Evolutionary conservation across 1,140 invertebrate genomes (phyloP), one percentile per base, ranked within the genome.

Genomic region (Belonocnema kinseyi): DNA sequence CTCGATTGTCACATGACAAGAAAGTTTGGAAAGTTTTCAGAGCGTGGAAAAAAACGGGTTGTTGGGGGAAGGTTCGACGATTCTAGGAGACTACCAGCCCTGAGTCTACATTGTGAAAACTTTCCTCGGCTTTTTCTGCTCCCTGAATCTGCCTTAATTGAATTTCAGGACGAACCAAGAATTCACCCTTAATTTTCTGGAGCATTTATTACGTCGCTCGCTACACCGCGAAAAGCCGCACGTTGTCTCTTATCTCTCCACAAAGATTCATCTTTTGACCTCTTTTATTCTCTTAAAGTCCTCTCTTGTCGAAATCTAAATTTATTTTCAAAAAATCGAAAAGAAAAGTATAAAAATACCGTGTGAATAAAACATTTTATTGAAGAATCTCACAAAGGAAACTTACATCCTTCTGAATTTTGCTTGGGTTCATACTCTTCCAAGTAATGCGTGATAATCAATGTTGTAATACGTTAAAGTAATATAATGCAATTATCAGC

Each of bases 111-210:
- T 11, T 10, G 40, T 46, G 40, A 46, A 46, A 46, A 46, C 40
- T 46, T 46, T 46, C 10, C 40, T 46, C 40, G 40, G 40, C 40
- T 46, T 46, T 46, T 46, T 46, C 40, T 66, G 61, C 33, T 66
- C 26, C 26, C 61, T 66, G 61, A 66, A 66, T 66, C 61, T 66
- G 61, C 33, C 26, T 33, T 66, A 66, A 66, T 66, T 66, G 61
- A 66, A 66, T 66, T 66, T 66, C 61, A 66, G 26, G 26, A 40
- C 61, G 61, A 66, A 16, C 61, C 13, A 66, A 66, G 61, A 66
- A 66, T 66, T 66, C 61, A n/a, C 26, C 61, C 61, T 66, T 66
- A 66, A 66, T 66, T 66, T 33, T 66, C 61, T 40, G 16, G 26
- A 66, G 26, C 16, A 66, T 66, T 46, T 66, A 66, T 66, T 40